Evolutionary conservation across 1,140 invertebrate genomes (phyloP).

Genomic region (Drosophila parabipectinata): DNA sequence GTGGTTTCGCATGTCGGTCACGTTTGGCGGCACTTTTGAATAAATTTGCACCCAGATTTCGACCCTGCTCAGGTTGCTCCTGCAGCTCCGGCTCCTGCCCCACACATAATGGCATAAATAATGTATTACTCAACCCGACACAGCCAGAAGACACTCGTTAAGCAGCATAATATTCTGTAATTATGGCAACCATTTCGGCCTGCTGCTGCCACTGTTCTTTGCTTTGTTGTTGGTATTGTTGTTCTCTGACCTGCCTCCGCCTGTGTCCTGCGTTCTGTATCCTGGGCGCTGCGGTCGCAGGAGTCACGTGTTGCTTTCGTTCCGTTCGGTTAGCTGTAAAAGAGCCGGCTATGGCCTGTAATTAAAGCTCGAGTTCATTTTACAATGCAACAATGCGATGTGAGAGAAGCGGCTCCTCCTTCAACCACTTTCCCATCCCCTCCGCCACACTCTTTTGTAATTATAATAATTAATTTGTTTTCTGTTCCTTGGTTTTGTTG

Average conservation of each 20-base stretch:
- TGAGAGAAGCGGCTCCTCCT: neutral
- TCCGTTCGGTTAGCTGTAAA: slow-evolving; percentile 48
- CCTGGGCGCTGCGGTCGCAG: slow-evolving; percentile 15
- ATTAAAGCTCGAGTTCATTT: slow-evolving; percentile 68
- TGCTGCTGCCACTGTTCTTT: slow-evolving; percentile 5
- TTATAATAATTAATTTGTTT: slow-evolving; percentile 54
- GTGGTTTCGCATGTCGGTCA: slow-evolving; percentile 31
- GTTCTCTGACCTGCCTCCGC: slow-evolving; percentile 5
- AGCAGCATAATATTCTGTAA: slow-evolving; percentile 53
- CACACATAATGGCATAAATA: slow-evolving; percentile 46
- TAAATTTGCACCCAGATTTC: slow-evolving; percentile 40
- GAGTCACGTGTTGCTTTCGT: slow-evolving; percentile 45
- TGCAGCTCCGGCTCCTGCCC: slow-evolving; percentile 4
- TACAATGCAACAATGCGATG: slow-evolving; percentile 42
- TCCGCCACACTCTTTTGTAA: slow-evolving; percentile 30
- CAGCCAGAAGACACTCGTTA: slow-evolving; percentile 39
- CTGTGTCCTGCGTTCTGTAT: slow-evolving; percentile 15
- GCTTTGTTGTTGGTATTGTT: neutral
- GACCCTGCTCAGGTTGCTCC: slow-evolving; percentile 3
- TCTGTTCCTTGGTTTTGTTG: slow-evolving; percentile 28
- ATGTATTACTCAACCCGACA: slow-evolving; percentile 23
- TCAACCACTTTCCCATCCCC: neutral
- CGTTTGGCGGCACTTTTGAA: slow-evolving; percentile 45
- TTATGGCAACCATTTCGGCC: slow-evolving; percentile 47
- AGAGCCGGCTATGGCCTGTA: slow-evolving; percentile 53